Evolutionary conservation across 2,113 vertebrate species (phyloP).

Genomic region (Tamias sibiricus): DNA sequence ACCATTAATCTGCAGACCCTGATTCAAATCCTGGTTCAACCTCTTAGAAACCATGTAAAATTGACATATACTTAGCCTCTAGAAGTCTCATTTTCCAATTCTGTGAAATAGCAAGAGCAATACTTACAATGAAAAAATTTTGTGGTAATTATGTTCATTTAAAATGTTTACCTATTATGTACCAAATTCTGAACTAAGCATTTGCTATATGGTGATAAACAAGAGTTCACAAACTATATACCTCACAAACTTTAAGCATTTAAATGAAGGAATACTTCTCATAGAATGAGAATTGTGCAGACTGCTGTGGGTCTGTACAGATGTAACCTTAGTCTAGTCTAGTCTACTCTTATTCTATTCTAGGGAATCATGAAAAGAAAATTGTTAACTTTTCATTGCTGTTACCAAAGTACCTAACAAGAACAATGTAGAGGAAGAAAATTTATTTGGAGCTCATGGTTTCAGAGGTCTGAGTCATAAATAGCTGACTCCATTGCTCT

Average conservation of each 20-base stretch:
- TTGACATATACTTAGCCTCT: not conserved
- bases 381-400: too few species aligned
- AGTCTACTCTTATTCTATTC: not conserved
- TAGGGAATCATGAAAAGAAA: not conserved
- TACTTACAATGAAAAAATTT: not conserved
- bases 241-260: not conserved
- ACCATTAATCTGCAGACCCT: not conserved
- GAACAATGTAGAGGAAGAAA: too few species aligned
- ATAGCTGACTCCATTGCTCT: too few species aligned
- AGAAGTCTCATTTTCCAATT: not conserved
- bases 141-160: not conserved
- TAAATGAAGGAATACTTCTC: not conserved
- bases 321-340: not conserved
- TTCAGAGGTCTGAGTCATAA: too few species aligned
- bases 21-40: not conserved
- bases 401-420: too few species aligned
- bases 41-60: not conserved
- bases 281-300: not conserved
- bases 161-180: not conserved
- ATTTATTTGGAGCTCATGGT: too few species aligned
- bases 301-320: not conserved
- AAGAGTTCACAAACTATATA: not conserved
- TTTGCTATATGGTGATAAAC: not conserved
- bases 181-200: not conserved
- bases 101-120: not conserved